A percentile compares a stretch with the other conserved stretches of the same genome.
phyloP scores from a whole-genome alignment of 2,888 invertebrate genomes.

The Drosophila sordidula region DNA sequence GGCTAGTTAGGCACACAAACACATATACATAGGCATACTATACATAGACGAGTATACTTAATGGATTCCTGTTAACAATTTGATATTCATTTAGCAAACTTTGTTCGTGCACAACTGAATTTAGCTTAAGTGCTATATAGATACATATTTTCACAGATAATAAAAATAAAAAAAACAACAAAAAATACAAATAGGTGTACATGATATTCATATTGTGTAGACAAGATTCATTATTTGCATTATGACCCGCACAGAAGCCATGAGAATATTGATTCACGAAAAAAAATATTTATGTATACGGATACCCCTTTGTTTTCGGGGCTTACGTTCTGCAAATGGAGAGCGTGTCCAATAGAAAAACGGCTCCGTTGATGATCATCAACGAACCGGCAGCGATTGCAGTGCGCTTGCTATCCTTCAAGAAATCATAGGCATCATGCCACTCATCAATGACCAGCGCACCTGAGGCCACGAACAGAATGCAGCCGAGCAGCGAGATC shows the following conservation, averaged over 20 bases:
- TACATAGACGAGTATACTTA: conserved; percentile 33
- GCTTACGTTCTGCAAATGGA: conserved; percentile 84
- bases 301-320: conserved; percentile 10
- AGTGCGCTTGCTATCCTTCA: conserved; percentile 80
- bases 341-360: conserved; percentile 83
- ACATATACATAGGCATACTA: conserved; percentile 6
- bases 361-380: conserved; percentile 84
- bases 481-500: conserved; percentile 81
- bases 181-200: conserved; percentile 23
- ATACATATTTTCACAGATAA: conserved; percentile 19
- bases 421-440: conserved; percentile 72
- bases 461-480: conserved; percentile 81
- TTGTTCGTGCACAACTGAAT: conserved; percentile 53
- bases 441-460: conserved; percentile 83
- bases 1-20: conserved; percentile 6
- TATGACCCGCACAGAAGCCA: conserved; percentile 52
- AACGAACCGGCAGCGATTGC: conserved; percentile 82
- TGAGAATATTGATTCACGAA: conserved; percentile 56
- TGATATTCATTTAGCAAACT: conserved; percentile 50
- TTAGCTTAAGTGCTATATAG: conserved; percentile 56
- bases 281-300: conserved; percentile 26
- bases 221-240: conserved; percentile 47
- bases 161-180: conserved; percentile 29
- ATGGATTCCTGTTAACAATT: conserved; percentile 65
- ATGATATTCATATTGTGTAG: conserved; percentile 53